Evolutionary conservation across 2,888 invertebrate genomes (phyloP).

Genomic region (Dryococelus australis): DNA sequence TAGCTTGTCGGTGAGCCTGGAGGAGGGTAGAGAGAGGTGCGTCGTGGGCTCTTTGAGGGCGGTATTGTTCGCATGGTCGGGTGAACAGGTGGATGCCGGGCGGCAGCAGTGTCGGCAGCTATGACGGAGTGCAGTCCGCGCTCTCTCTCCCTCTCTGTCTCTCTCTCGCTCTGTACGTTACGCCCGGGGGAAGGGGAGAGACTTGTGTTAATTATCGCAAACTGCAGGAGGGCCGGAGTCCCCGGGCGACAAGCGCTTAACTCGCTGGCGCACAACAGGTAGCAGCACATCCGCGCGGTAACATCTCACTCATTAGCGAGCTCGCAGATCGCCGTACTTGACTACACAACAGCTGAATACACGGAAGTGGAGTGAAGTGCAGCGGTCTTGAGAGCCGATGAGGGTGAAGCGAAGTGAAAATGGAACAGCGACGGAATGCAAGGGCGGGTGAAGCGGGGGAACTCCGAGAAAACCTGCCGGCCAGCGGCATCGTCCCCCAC

Average conservation of each 20-base stretch:
- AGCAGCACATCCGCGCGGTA: background rate
- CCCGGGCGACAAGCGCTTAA: background rate
- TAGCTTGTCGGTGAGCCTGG: background rate
- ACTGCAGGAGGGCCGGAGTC: background rate
- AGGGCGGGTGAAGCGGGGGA: no score
- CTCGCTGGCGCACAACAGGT: background rate
- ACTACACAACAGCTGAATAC: no score
- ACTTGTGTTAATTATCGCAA: slow-evolving; percentile 11
- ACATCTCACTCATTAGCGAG: no score
- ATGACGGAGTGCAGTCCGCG: background rate
- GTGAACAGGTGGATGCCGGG: background rate
- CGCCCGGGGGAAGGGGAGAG: background rate
- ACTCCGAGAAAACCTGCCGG: no score
- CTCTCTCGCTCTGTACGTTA: no score
- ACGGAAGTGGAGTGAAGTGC: no score
- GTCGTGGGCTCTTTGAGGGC: background rate
- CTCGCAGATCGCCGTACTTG: no score
- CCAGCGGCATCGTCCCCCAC: no score
- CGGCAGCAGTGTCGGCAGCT: background rate
- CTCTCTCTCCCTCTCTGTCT: background rate
- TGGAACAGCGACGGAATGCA: no score
- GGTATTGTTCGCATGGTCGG: slow-evolving; percentile 3
- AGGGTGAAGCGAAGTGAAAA: no score
- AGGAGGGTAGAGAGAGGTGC: background rate
- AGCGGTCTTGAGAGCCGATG: no score